These are phyloP conservation scores for Phoeniculus purpureus DNA, from an alignment of 2,797 vertebrate species.

Conservation along the genomic window DNA sequence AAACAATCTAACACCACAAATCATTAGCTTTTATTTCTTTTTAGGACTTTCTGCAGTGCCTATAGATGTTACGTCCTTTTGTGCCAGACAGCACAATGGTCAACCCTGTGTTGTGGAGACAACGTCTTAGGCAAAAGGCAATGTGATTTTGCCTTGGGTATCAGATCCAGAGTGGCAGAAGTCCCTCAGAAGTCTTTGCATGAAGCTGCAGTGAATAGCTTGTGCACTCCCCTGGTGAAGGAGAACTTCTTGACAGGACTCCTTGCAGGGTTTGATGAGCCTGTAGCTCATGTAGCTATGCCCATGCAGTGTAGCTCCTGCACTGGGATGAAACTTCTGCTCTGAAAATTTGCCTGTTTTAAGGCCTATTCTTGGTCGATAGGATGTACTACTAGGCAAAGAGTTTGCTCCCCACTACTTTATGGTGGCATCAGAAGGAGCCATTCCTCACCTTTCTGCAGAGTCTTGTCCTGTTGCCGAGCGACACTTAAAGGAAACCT, in stretches of 20 bases:
- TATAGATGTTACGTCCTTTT: not conserved
- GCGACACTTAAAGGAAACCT: not conserved
- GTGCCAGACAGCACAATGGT: rapidly evolving
- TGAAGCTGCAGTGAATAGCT: not conserved
- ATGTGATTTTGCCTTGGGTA: not conserved
- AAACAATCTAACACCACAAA: not conserved
- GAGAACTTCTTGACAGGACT: not conserved
- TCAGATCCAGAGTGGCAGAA: not conserved
- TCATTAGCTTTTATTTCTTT: not conserved
- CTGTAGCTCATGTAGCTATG: not conserved
- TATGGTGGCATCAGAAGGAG: not conserved
- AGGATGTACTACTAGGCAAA: not conserved
- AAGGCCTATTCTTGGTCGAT: not conserved
- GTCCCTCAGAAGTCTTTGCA: not conserved
- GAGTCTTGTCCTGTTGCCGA: not conserved
- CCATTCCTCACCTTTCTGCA: not conserved
- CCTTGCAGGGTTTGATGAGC: not conserved
- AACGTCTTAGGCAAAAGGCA: not conserved
- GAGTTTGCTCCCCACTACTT: not conserved
- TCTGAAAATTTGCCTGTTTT: not conserved
- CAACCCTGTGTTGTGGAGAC: not conserved
- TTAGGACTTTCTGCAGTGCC: not conserved
- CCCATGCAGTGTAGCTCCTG: not conserved
- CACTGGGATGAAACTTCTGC: not conserved
- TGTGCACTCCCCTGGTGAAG: not conserved